A percentile compares a stretch with the other conserved stretches of the same genome.
Conservation (phyloP, 2,113 vertebrate genomes). For the Damaliscus lunatus region DNA sequence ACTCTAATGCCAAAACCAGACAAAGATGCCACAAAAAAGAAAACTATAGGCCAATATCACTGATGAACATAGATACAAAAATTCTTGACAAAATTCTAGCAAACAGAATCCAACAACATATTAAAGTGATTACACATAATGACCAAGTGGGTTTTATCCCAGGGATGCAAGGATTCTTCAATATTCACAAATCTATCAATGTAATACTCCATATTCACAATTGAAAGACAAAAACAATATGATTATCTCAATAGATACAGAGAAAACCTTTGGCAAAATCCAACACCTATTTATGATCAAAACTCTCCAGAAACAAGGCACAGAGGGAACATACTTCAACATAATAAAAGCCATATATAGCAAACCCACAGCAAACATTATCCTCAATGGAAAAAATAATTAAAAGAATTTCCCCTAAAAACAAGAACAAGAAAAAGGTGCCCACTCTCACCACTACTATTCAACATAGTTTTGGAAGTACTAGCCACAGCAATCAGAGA, state of each 20-base stretch:
- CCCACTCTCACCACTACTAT: not conserved
- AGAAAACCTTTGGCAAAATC: not conserved
- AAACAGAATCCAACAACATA: not conserved
- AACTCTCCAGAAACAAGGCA: not conserved
- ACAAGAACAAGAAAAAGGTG: not conserved
- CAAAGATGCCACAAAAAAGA: not conserved
- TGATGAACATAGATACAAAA: not conserved
- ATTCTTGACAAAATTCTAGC: not conserved
- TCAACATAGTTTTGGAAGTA: not conserved
- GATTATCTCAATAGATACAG: not conserved
- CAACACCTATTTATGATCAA: not conserved
- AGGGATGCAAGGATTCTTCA: not conserved
- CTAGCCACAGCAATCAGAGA: not conserved
- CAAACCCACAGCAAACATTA: not conserved
- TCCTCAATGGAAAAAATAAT: not conserved
- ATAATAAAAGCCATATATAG: not conserved
- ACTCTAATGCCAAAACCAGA: not conserved
- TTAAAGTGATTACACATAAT: not conserved
- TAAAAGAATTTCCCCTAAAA: not conserved
- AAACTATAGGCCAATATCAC: not conserved
- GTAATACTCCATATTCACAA: not conserved
- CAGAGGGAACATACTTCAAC: not conserved
- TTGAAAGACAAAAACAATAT: not conserved
- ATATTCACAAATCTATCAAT: not conserved
- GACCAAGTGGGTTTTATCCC: not conserved